Evolutionary conservation across 2,797 vertebrate species (phyloP).

Genomic region (Pelobates cultripes): DNA sequence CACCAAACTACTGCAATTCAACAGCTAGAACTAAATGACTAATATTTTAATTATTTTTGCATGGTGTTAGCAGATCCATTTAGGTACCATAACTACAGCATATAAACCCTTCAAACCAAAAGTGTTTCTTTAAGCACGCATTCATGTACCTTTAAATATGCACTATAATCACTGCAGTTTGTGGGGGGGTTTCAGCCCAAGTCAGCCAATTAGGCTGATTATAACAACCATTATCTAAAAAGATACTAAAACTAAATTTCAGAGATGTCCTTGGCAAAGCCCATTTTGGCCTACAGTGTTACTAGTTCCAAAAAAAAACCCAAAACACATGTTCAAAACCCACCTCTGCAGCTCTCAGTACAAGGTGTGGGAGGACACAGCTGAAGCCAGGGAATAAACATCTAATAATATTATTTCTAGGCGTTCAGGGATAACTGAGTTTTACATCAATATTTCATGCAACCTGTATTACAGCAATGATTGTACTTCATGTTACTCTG

Average conservation of each 20-base stretch:
- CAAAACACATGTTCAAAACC: conserved; percentile 7
- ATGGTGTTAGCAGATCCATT: conserved; percentile 34
- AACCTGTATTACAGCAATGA: conserved; percentile 16
- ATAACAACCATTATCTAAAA: no score
- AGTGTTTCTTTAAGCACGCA: background rate
- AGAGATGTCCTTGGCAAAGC: conserved; percentile 27
- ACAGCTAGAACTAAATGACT: conserved; percentile 30
- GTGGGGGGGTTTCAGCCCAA: no score
- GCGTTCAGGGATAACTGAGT: background rate
- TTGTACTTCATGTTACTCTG: conserved; percentile 35
- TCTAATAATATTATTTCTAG: conserved; percentile 9
- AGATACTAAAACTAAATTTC: no score
- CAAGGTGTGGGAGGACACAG: conserved; percentile 24
- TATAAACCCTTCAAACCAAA: conserved; percentile 14
- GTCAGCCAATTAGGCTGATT: no score
- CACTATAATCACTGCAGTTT: conserved; percentile 4
- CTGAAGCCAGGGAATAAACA: conserved; percentile 6
- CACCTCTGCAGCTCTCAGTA: conserved; percentile 9
- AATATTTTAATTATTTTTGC: conserved; percentile 8
- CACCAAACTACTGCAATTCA: conserved; percentile 45
- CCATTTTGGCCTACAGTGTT: conserved; percentile 16
- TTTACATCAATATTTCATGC: conserved; percentile 34
- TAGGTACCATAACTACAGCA: conserved; percentile 21
- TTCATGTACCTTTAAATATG: background rate
- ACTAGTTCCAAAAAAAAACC: no score